Conservation (phyloP, 2,113 vertebrate species). For the Ceuthmochares aereus region DNA sequence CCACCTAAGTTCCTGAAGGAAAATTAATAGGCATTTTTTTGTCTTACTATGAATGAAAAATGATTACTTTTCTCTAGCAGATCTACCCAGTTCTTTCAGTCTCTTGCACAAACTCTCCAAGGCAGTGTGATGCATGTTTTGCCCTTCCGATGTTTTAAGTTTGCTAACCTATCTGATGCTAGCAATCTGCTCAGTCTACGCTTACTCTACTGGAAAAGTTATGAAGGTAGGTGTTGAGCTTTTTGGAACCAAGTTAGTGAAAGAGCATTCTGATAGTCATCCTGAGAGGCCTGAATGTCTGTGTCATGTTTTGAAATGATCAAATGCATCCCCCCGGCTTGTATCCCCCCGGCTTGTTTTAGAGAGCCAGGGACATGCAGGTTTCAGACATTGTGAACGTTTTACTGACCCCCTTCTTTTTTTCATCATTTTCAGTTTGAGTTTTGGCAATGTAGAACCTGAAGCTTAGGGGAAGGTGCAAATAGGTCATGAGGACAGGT, state of each 20-base stretch:
- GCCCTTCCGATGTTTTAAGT: background rate
- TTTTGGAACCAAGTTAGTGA: background rate
- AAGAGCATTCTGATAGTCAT: background rate
- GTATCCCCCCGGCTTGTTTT: background rate
- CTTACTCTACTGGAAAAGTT: background rate
- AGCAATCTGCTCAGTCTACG: background rate
- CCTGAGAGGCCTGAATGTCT: background rate
- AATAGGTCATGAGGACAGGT: background rate
- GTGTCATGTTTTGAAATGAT: background rate
- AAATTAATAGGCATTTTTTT: background rate
- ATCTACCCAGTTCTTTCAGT: background rate
- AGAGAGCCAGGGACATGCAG: background rate
- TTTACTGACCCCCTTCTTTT: background rate
- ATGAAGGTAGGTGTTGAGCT: background rate
- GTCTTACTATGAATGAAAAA: background rate
- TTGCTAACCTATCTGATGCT: background rate
- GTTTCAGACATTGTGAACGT: background rate
- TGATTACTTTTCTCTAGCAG: background rate
- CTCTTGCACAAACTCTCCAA: background rate
- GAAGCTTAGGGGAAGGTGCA: background rate
- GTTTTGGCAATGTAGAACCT: background rate
- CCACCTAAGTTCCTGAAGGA: background rate
- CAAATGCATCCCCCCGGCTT: background rate
- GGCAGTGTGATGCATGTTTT: background rate
- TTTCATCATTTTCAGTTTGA: background rate